Conservation (phyloP, 2,113 vertebrate genomes). For the Hippopotamus amphibius region DNA sequence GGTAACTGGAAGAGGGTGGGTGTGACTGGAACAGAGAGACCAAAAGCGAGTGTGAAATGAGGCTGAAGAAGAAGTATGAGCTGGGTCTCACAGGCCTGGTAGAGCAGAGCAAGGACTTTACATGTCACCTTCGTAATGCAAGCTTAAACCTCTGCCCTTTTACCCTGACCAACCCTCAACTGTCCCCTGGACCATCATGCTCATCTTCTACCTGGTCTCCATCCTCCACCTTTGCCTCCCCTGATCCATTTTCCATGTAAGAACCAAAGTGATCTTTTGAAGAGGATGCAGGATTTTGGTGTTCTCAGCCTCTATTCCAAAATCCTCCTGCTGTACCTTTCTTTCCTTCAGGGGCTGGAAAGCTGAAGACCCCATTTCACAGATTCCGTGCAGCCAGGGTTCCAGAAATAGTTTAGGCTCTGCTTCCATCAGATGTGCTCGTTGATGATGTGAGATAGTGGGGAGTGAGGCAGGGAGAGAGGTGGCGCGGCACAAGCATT, state of each 20-base stretch:
- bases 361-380: neutral
- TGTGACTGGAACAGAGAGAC: neutral
- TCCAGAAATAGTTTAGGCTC: neutral
- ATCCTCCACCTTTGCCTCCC: neutral
- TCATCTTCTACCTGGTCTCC: neutral
- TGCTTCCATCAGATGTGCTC: neutral
- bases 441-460: neutral
- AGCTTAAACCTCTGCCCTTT: neutral
- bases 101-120: neutral
- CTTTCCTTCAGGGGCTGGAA: neutral
- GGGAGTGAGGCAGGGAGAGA: neutral
- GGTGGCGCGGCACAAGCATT: accelerated
- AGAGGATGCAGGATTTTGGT: neutral
- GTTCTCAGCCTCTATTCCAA: neutral
- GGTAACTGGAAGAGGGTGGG: neutral
- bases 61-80: neutral
- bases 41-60: neutral
- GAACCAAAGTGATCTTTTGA: neutral
- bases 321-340: neutral
- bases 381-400: neutral
- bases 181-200: neutral
- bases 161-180: too few species aligned
- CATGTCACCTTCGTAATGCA: neutral
- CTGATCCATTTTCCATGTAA: too few species aligned
- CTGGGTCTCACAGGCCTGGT: neutral